Evolutionary conservation across 2,113 vertebrate genomes (phyloP), one percentile per base, ranked within the genome.

Genomic region (Gasterosteus nipponicus): DNA sequence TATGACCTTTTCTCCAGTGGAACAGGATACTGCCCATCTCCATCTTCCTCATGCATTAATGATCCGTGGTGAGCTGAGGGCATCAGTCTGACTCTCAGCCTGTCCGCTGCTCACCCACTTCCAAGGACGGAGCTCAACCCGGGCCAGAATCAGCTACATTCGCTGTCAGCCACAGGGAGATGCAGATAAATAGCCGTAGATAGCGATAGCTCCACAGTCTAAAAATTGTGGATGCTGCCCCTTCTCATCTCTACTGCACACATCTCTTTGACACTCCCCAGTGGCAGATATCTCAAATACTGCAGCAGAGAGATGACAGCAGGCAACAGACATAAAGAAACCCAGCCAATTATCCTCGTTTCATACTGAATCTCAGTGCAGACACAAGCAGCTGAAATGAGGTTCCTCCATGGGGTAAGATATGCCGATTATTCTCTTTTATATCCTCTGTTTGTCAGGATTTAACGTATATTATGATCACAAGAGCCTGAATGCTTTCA

Each of bases 41-140:
- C 83, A 89, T 90, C 92, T 91, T 85, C 84, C 92, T 94, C 90
- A 94, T 94, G 89, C 90, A 93, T 93, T 92, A 93, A 91, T 94
- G 92, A 93, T 93, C 91, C 88, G 91, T 83, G 90, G 89, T 78
- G 89, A 92, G 87, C 85, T 88, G 82, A 90, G 89, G 91, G 91
- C 90, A 91, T 91, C 88, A 86, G 86, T 93, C 92, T 92, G 92
- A 90, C 91, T 92, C 90, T 73, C 86, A 75, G 84, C 80, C 85
- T 70, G 84, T 84, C 87, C 83, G 72, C 87, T 58, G 77, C 83
- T 76, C 84, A 75, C 80, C 78, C 75, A 81, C 87, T 90, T 89
- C 88, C 92, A 91, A 93, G 91, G 90, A 91, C 92, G 19, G 84
- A 83, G 76, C 87, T 60, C 74, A 77, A 77, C 70, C 81, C 42